Base-by-base conservation (phyloP, 1,140 invertebrate genomes). In the Holcopasites calliopsidis region DNA sequence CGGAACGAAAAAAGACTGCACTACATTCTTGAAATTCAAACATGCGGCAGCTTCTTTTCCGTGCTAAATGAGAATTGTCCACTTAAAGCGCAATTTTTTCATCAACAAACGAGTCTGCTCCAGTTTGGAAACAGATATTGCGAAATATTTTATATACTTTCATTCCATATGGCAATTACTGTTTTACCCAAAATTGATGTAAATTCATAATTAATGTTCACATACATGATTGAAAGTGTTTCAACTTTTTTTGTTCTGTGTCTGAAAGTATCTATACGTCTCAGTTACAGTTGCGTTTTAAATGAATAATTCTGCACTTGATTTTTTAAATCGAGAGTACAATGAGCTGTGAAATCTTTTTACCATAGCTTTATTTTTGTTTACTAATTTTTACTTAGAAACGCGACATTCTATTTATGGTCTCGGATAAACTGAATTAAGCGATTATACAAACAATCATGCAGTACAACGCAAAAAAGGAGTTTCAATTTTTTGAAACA, bases 381-480 rank as follows among this genome's bases (percentile, higher is more conserved):
- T 57, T 57, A 47, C 3, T 74, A 6, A 44, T 78, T 75, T 50
- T 61, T 74, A 82, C 77, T 82, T 77, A 70, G 74, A 50, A 75
- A 68, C 44, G 65, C n/a, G n/a, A 71, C 7, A 58, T 31, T 26
- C 66, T 57, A 64, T 44, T 72, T 64, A 54, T 66, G 55, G 18
- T 35, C 28, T 66, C 35, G 23, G 6, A 62, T 26, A 18, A 18
- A 55, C 18, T 4, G 31, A 65, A 54, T 31, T 62, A 23, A 54
- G 65, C 6, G 13, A 42, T 47, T 65, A 33, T 50, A 57, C 23
- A 33, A 26, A 47, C 13, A 44, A 18, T n/a, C n/a, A 23, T 23
- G 38, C 23, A 8, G 16, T 68, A n/a, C n/a, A 8, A 60, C 13
- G n/a, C 8, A 11, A 47, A 10, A 62, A 16, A 31, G n/a, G 11